These are phyloP conservation scores for Pilophorus perplexus DNA, from an alignment of 2,888 invertebrate species.

Conservation along the genomic window DNA sequence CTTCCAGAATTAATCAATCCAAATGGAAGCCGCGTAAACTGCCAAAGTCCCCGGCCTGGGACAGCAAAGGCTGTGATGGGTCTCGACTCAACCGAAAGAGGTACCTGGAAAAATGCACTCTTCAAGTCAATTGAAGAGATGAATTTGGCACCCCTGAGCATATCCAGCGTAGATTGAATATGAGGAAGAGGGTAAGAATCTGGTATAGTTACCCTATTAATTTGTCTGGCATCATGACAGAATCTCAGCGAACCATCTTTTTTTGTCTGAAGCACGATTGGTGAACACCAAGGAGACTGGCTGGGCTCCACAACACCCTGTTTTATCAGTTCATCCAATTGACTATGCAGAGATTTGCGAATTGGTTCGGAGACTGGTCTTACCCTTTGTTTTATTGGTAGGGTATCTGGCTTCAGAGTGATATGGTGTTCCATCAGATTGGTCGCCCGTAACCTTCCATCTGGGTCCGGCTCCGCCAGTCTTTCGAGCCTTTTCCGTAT, in stretches of 20 bases:
- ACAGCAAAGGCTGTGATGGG: background rate
- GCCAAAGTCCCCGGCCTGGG: constrained; percentile 6
- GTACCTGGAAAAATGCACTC: constrained; percentile 15
- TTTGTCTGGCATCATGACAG: constrained; percentile 46
- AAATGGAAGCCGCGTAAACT: constrained; percentile 47
- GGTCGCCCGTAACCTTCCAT: background rate
- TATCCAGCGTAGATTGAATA: constrained; percentile 45
- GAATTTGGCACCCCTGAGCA: background rate
- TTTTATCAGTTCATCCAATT: constrained; percentile 50
- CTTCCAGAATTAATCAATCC: constrained; percentile 43
- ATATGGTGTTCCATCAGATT: background rate
- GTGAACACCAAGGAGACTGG: constrained; percentile 8
- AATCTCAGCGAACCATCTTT: constrained; percentile 49
- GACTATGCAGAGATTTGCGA: constrained; percentile 48
- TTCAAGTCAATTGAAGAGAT: constrained; percentile 10
- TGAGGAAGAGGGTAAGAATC: constrained; percentile 52
- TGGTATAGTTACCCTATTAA: constrained; percentile 51
- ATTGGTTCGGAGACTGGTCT: constrained; percentile 42
- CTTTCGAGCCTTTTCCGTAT: background rate
- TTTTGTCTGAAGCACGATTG: constrained; percentile 49
- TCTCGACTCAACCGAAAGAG: background rate
- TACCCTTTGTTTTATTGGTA: background rate
- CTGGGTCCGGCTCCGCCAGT: background rate
- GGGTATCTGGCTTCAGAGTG: background rate
- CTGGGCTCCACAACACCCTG: no score